phyloP scores from a whole-genome alignment of 2,888 invertebrate genomes.

The Empis livida region DNA sequence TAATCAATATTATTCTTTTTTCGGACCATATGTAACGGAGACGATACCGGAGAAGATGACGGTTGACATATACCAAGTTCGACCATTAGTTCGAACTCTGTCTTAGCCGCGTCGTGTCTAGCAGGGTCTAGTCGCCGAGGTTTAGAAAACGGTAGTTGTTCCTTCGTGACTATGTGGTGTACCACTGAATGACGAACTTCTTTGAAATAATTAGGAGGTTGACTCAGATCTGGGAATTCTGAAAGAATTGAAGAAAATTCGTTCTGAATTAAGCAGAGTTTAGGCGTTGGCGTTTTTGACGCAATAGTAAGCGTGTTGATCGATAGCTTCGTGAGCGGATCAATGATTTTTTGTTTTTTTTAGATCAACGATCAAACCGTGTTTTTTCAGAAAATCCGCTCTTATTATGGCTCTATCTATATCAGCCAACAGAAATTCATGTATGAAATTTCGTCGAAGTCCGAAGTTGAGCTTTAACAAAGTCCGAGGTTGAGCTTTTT shows the following conservation, averaged over 20 bases:
- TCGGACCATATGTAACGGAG: conserved; percentile 1
- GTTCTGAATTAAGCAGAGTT: background rate
- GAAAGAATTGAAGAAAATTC: background rate
- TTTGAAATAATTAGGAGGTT: background rate
- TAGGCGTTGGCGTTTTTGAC: background rate
- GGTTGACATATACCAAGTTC: conserved; percentile 2
- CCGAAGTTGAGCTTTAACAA: too few species aligned
- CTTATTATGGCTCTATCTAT: background rate
- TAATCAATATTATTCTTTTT: conserved; percentile 1
- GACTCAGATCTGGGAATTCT: background rate
- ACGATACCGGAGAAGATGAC: background rate
- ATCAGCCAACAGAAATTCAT: background rate
- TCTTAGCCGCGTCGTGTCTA: background rate
- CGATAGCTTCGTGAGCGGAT: background rate
- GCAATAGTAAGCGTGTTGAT: background rate
- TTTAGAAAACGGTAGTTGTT: background rate
- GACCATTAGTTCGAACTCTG: conserved; percentile 5
- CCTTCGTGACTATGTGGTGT: conserved; percentile 3
- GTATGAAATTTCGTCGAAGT: background rate
- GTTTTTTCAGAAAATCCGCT: background rate
- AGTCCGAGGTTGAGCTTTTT: too few species aligned
- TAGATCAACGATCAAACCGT: background rate
- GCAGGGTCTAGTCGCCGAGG: conserved; percentile 1
- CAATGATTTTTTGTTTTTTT: background rate
- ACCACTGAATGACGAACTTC: background rate